A percentile compares a stretch with the other conserved stretches of the same genome.
Evolutionary conservation across 2,888 invertebrate genomes (phyloP).

Genomic region (Mythimna lalbum): DNA sequence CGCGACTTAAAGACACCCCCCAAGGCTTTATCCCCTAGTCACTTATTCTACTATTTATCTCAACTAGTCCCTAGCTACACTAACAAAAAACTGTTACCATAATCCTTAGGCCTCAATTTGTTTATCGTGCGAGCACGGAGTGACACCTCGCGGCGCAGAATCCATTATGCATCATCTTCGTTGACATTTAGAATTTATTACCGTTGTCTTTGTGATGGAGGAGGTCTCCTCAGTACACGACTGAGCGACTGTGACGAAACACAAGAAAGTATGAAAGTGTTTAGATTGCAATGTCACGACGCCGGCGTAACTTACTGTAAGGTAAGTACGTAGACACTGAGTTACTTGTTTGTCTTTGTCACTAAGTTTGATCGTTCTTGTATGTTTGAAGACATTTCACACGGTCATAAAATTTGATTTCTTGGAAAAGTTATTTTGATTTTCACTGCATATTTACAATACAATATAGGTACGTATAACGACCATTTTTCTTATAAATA

Average conservation of each 20-base stretch:
- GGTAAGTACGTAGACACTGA: slow-evolving; percentile 33
- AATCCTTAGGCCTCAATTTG: slow-evolving; percentile 42
- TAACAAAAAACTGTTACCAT: slow-evolving; percentile 20
- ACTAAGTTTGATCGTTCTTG: slow-evolving; percentile 34
- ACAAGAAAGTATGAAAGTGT: slow-evolving; percentile 68
- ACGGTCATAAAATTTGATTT: slow-evolving; percentile 11
- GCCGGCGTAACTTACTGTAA: slow-evolving; percentile 29
- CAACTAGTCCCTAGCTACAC: not conserved
- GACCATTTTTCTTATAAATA: too few species aligned
- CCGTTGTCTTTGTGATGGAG: slow-evolving; percentile 82
- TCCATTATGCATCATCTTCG: slow-evolving; percentile 85
- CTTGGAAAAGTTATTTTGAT: not conserved
- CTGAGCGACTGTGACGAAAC: slow-evolving; percentile 65
- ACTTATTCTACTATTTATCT: not conserved
- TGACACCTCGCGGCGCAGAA: slow-evolving; percentile 79
- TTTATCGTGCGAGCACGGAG: slow-evolving; percentile 57
- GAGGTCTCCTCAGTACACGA: slow-evolving; percentile 70
- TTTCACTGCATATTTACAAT: not conserved
- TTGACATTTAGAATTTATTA: slow-evolving; percentile 88
- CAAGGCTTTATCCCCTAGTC: too few species aligned
- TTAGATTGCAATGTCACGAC: slow-evolving; percentile 65
- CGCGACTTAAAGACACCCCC: too few species aligned
- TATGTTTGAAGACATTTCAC: slow-evolving; percentile 24
- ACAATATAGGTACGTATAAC: too few species aligned
- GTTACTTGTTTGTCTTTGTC: slow-evolving; percentile 54